Percentiles rank a stretch among this genome's conserved stretches.
phyloP scores from a whole-genome alignment of 2,113 vertebrate genomes.

The Caretta caretta region DNA sequence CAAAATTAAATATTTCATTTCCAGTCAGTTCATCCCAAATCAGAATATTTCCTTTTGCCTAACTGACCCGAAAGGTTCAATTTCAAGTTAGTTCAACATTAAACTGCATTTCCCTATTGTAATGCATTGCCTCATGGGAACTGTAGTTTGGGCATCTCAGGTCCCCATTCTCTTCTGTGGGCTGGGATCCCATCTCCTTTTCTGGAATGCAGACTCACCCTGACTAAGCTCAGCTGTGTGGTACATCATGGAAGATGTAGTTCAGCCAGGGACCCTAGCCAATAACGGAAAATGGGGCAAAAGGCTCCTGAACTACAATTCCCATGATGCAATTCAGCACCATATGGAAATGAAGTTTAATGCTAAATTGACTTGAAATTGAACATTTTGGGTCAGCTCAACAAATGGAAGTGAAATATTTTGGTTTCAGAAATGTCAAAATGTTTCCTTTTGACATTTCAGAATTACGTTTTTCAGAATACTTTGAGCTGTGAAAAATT shows the following conservation, averaged over 20 bases:
- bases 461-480: neutral
- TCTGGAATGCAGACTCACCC: neutral
- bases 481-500: neutral
- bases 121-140: neutral
- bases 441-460: neutral
- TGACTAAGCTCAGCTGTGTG: neutral
- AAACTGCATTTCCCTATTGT: neutral
- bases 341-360: neutral
- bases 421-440: neutral
- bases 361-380: neutral
- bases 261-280: neutral
- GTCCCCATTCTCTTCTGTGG: neutral
- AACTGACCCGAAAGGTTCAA: neutral
- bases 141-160: neutral
- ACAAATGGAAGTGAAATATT: neutral
- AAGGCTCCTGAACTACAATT: neutral
- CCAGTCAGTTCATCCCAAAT: neutral
- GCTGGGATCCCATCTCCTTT: neutral
- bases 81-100: neutral
- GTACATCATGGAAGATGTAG: neutral
- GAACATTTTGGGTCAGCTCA: neutral
- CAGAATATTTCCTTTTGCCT: neutral
- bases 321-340: neutral
- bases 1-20: neutral
- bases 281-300: neutral